Evolutionary conservation across 1,140 invertebrate species (phyloP).

Genomic region (Anthonomus grandis): DNA sequence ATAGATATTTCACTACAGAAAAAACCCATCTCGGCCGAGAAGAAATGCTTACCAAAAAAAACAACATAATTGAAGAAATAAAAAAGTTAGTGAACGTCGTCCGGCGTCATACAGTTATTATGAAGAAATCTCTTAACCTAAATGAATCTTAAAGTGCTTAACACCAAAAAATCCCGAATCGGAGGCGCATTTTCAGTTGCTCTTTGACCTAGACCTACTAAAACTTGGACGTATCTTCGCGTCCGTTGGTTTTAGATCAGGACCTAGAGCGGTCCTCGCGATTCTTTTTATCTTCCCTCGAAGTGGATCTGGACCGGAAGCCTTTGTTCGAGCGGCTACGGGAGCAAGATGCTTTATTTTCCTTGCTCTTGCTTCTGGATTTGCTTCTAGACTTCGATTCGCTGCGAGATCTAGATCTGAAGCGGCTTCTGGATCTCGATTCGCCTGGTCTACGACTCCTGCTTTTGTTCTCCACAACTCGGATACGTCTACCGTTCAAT

Average conservation of each 20-base stretch:
- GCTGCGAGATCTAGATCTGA: slow-evolving; percentile 64
- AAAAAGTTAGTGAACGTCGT: too few species aligned
- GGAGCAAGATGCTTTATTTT: slow-evolving; percentile 36
- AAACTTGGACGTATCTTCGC: slow-evolving; percentile 17
- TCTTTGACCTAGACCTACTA: slow-evolving; percentile 36
- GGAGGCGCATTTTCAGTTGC: slow-evolving; percentile 27
- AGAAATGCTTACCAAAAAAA: too few species aligned
- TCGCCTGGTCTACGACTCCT: slow-evolving; percentile 63
- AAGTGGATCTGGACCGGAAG: slow-evolving; percentile 45
- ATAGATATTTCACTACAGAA: too few species aligned
- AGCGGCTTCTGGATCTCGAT: slow-evolving; percentile 68
- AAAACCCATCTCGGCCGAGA: too few species aligned
- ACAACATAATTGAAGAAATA: too few species aligned
- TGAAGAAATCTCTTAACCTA: too few species aligned
- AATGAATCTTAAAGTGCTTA: too few species aligned
- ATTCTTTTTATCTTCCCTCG: slow-evolving; percentile 13
- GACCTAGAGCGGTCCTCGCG: slow-evolving; percentile 22
- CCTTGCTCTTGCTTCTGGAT: slow-evolving; percentile 27
- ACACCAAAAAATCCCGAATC: too few species aligned
- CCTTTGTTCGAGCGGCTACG: slow-evolving; percentile 49
- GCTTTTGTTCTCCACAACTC: slow-evolving; percentile 81
- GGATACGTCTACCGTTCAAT: slow-evolving; percentile 89
- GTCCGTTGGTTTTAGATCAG: slow-evolving; percentile 12
- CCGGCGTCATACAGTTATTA: too few species aligned
- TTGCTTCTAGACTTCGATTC: slow-evolving; percentile 57